phyloP scores from a whole-genome alignment of 1,140 invertebrate species.

The Drosophila leontia region DNA sequence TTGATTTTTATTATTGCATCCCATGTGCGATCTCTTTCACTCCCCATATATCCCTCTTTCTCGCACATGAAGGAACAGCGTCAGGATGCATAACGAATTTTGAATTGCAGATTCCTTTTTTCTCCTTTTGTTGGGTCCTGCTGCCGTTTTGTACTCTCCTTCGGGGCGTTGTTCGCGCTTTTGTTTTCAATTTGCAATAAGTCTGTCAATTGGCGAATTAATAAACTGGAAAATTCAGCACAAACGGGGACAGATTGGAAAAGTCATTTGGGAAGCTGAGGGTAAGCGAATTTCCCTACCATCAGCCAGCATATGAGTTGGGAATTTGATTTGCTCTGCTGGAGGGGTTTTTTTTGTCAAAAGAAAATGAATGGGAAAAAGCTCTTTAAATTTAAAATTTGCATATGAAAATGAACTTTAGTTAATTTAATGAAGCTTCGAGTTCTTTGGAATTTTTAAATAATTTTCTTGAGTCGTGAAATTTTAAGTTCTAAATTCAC shows the following conservation, averaged over 20 bases:
- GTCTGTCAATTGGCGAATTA: slow-evolving; percentile 85
- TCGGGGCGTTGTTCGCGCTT: slow-evolving; percentile 69
- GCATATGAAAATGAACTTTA: neutral
- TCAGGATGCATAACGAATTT: slow-evolving; percentile 76
- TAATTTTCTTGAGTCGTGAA: neutral
- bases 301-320: slow-evolving; percentile 35
- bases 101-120: slow-evolving; percentile 47
- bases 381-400: neutral
- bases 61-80: slow-evolving; percentile 7
- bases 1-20: slow-evolving; percentile 83
- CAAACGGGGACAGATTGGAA: slow-evolving; percentile 60
- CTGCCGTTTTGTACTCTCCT: slow-evolving; percentile 27
- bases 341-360: neutral
- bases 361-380: neutral
- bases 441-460: neutral
- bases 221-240: slow-evolving; percentile 84
- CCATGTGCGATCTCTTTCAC: slow-evolving; percentile 31
- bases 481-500: too few species aligned
- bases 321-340: slow-evolving; percentile 21
- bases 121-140: slow-evolving; percentile 10
- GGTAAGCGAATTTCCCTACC: slow-evolving; percentile 25
- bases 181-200: slow-evolving; percentile 84
- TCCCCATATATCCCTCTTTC: neutral
- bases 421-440: neutral
- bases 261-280: slow-evolving; percentile 54